Base-by-base conservation (phyloP, 2,797 vertebrate species). In the Gambusia yucatana region DNA sequence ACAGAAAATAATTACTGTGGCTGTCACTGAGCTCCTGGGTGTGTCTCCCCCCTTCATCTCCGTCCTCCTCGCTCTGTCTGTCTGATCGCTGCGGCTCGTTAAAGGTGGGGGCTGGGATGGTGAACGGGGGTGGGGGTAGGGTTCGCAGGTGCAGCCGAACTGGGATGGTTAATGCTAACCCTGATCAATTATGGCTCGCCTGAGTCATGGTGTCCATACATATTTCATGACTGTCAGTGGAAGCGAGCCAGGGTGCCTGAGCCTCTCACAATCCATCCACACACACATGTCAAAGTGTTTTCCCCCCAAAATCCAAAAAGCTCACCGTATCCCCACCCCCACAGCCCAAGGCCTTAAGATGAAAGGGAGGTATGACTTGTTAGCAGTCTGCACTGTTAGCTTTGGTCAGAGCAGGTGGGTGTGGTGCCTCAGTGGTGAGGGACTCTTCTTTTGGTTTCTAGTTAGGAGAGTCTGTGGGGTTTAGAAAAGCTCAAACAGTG, bases 141-240 rank as follows among this genome's bases (percentile, higher is more conserved):
- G 83, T 80, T 85, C 90, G 84, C 94, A 93, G 93, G 93, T 95
- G 92, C 91, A 81, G 89, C 77, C 80, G 52, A 87, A 90, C 50
- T 33, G 75, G 86, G 82, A 77, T 47, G 82, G 78, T 11, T 89
- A 90, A 92, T 87, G 86, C 85, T 6, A 77, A 84, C 87, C 72
- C 81, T 75, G 92, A 93, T 93, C 92, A 94, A 93, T 93, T 92
- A 90, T 86, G 86, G 82, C 77, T 20, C 28, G 76, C 79, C 86
- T 86, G 89, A 88, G 85, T 80, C 86, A 9, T 76, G 20, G 87
- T 17, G 65, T 78, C 86, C 80, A 94, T 95, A 89, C 93, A 95
- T 95, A 93, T 95, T 95, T 95, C 87, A 95, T 94, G 93, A 94
- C 84, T 80, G 65, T 78, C 82, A 83, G 81, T 73, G 85, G 89